phyloP scores from a whole-genome alignment of 2,888 invertebrate genomes.

The Ctena decussata region DNA sequence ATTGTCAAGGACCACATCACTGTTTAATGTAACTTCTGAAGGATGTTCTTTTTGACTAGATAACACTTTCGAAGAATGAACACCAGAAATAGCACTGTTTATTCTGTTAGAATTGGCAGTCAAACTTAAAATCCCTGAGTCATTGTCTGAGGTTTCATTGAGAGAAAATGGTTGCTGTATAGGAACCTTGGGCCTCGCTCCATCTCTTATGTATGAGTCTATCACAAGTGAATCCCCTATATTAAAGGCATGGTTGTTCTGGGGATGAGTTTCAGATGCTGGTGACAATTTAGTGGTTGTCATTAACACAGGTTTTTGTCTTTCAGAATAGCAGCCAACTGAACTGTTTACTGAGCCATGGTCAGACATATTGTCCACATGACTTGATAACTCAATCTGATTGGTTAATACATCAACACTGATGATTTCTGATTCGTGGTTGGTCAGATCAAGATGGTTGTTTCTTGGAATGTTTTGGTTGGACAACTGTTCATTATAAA shows the following conservation, averaged over 20 bases:
- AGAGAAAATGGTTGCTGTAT: constrained; percentile 35
- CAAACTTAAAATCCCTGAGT: constrained; percentile 46
- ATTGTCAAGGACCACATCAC: not conserved
- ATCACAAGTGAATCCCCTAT: constrained; percentile 60
- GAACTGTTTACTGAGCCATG: constrained; percentile 35
- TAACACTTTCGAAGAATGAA: constrained; percentile 20
- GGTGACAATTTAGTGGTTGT: constrained; percentile 74
- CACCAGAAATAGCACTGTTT: constrained; percentile 22
- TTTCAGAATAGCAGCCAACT: constrained; percentile 43
- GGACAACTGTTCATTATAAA: constrained; percentile 51
- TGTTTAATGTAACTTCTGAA: not conserved
- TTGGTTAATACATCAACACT: constrained; percentile 64
- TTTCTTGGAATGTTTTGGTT: constrained; percentile 29
- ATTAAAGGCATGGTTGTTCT: constrained; percentile 74
- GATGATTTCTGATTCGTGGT: constrained; percentile 55
- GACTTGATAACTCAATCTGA: constrained; percentile 52
- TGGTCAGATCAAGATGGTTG: constrained; percentile 38
- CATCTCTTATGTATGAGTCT: constrained; percentile 68
- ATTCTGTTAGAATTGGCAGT: constrained; percentile 43
- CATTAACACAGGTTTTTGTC: constrained; percentile 56
- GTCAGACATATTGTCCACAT: constrained; percentile 41
- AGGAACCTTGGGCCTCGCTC: constrained; percentile 73
- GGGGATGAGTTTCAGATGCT: constrained; percentile 75
- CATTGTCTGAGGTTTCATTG: constrained; percentile 48
- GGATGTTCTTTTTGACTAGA: constrained; percentile 41